Evolutionary conservation across 2,797 vertebrate species (phyloP).

Genomic region (Threskiornis aethiopicus): DNA sequence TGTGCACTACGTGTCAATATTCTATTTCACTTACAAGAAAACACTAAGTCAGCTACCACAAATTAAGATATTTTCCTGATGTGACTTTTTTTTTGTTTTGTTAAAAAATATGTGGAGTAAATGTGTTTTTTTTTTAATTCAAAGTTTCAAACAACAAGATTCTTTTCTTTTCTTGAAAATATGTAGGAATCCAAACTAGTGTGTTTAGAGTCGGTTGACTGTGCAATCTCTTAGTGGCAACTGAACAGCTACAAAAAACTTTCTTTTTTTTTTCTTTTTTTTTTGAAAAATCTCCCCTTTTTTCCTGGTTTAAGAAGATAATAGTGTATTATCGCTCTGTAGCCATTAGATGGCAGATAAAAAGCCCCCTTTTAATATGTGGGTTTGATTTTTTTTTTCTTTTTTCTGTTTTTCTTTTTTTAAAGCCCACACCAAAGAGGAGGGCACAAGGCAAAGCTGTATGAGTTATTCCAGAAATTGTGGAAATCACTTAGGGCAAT

Average conservation of each 20-base stretch:
- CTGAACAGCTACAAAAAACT: conserved; percentile 94
- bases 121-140: conserved; percentile 83
- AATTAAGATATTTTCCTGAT: conserved; percentile 88
- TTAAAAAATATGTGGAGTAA: conserved; percentile 87
- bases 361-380: conserved; percentile 84
- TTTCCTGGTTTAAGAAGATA: conserved; percentile 93
- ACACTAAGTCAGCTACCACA: conserved; percentile 94
- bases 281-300: conserved; percentile 83
- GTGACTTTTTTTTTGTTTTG: conserved; percentile 85
- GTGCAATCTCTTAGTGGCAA: conserved; percentile 99
- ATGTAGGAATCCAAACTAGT: conserved; percentile 90
- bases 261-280: conserved; percentile 79
- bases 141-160: conserved; percentile 88
- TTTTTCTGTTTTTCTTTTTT: conserved; percentile 62
- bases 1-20: conserved; percentile 87
- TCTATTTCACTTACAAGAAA: conserved; percentile 88
- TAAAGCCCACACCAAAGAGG: conserved; percentile 84
- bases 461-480: conserved; percentile 97
- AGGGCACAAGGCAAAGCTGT: conserved; percentile 93
- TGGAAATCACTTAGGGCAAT: conserved; percentile 97
- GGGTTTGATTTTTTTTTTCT: conserved; percentile 78
- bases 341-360: conserved; percentile 97
- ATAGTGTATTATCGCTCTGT: conserved; percentile 91
- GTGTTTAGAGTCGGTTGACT: conserved; percentile 99
- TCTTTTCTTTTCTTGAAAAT: conserved; percentile 88